A percentile compares a stretch with the other conserved stretches of the same genome.
Conservation (phyloP, 2,888 invertebrate genomes). For the Amorpha juglandis region DNA sequence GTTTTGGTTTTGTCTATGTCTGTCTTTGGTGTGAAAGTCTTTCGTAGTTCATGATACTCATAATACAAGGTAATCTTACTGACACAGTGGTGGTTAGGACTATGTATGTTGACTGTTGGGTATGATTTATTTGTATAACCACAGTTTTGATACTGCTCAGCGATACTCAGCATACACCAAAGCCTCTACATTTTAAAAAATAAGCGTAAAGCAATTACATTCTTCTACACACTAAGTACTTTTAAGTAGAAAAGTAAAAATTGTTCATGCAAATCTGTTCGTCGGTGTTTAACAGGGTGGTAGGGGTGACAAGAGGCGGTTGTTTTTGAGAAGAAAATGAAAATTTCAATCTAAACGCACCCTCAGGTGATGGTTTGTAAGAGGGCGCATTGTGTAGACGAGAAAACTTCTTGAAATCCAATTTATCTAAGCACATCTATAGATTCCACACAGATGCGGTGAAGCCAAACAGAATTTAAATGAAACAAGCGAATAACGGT, state of each 20-base stretch:
- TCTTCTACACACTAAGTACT: constrained; percentile 31
- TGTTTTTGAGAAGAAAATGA: constrained; percentile 73
- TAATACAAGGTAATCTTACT: too few relatives aligned
- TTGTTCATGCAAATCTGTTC: constrained; percentile 69
- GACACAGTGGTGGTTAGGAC: too few relatives aligned
- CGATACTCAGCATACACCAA: neutral
- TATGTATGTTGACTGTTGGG: too few relatives aligned
- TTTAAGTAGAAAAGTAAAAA: constrained; percentile 42
- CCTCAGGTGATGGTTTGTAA: constrained; percentile 64
- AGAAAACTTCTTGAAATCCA: constrained; percentile 54
- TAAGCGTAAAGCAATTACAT: constrained; percentile 27
- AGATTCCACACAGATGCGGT: constrained; percentile 11
- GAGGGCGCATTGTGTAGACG: constrained; percentile 47
- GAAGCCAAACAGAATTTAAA: constrained; percentile 1
- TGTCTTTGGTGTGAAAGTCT: too few relatives aligned
- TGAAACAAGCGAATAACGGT: neutral
- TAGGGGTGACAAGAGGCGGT: constrained; percentile 49
- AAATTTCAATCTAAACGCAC: constrained; percentile 78
- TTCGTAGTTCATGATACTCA: too few relatives aligned
- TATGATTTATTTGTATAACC: neutral
- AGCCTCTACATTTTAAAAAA: constrained; percentile 4
- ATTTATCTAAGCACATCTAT: constrained; percentile 37
- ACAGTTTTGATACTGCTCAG: neutral
- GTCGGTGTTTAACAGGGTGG: constrained; percentile 52
- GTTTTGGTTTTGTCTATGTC: too few relatives aligned